These are phyloP conservation scores for Miniopterus natalensis DNA, from an alignment of 2,113 vertebrate genomes.

Conservation along the genomic window DNA sequence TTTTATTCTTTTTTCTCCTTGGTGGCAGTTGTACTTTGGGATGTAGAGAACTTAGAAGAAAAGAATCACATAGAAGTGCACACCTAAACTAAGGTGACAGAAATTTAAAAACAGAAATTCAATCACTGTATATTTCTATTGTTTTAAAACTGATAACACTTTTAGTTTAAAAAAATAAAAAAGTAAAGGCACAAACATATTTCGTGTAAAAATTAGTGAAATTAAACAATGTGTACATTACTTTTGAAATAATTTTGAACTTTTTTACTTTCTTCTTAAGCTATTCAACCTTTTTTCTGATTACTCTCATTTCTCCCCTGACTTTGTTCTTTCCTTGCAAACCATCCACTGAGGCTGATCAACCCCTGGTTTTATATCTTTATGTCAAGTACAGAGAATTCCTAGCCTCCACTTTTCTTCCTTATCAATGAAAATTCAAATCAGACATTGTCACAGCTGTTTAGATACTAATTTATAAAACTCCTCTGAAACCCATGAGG, in stretches of 20 bases:
- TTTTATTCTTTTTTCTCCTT: neutral
- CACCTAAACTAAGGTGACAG: neutral
- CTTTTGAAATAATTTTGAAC: neutral
- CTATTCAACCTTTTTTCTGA: neutral
- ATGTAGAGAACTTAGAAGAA: neutral
- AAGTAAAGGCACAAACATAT: neutral
- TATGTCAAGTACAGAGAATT: neutral
- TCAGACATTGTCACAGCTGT: neutral
- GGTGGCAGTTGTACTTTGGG: neutral
- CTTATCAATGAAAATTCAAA: neutral
- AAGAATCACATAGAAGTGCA: neutral
- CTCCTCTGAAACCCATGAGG: neutral
- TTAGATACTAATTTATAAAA: constrained; percentile 48
- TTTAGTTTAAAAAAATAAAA: neutral
- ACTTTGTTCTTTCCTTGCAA: neutral
- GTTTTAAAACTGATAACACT: neutral
- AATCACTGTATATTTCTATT: neutral
- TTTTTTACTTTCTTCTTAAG: neutral
- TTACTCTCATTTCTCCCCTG: neutral
- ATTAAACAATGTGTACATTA: neutral
- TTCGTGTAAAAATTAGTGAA: neutral
- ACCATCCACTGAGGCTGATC: neutral
- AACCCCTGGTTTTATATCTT: neutral
- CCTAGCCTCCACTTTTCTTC: neutral
- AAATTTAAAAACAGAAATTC: neutral